phyloP scores from a whole-genome alignment of 37 sponge, comb jelly and placozoan species.

The Tethya wilhelma region DNA sequence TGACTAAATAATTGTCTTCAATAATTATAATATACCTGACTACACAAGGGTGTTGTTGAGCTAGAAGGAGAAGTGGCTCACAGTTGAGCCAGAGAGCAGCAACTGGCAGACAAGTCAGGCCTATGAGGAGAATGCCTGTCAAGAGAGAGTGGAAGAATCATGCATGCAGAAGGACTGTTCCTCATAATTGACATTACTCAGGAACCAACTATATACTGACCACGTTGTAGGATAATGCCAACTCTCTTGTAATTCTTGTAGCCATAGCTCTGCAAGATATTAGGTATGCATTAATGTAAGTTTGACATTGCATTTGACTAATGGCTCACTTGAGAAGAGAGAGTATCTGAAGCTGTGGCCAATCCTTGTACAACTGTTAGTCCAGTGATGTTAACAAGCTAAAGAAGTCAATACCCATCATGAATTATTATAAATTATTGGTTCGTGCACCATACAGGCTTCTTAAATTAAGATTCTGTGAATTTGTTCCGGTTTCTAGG shows the following conservation, averaged over 20 bases:
- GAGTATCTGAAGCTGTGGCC: constrained; percentile 64
- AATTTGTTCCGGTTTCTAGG: no score
- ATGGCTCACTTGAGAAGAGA: constrained; percentile 53
- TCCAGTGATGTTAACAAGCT: constrained; percentile 61
- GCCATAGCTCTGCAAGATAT: constrained; percentile 54
- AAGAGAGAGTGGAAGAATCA: background rate
- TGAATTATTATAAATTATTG: no score
- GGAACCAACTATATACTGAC: no score
- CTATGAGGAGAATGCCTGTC: constrained; percentile 46
- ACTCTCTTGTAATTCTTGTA: constrained; percentile 70
- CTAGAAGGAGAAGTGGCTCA: constrained; percentile 58
- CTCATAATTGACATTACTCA: no score
- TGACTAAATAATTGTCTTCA: no score
- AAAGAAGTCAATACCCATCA: no score
- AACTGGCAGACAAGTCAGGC: constrained; percentile 24
- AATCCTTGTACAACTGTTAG: constrained; percentile 37
- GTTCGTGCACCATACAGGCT: no score
- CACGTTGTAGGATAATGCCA: constrained; percentile 63
- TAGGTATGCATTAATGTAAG: background rate
- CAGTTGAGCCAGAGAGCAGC: constrained; percentile 56
- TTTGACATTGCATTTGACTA: no score
- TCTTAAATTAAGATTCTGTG: no score
- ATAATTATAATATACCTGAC: no score
- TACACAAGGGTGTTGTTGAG: constrained; percentile 63
- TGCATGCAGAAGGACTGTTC: background rate